Base-by-base conservation (phyloP, 2,797 vertebrate species). In the Sardinella longiceps region DNA sequence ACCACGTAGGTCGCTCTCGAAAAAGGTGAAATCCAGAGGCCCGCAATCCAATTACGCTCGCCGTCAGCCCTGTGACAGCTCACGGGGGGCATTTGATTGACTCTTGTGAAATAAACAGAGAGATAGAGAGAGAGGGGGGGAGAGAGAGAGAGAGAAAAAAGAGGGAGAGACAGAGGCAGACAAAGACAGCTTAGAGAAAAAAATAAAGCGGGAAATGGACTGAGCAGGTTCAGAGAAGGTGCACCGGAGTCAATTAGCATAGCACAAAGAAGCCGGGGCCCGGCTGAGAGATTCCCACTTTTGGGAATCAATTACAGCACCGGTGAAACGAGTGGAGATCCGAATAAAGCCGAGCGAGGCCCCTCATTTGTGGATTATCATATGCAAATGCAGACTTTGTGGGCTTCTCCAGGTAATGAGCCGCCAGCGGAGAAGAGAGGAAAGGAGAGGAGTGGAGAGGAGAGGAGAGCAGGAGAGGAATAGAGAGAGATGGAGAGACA, bases 261-360 rank as follows among this genome's bases (percentile, higher is more conserved):
- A n/a, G 45, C 33, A 81, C 11, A 20, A 5, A 51, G 82, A 60
- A 51, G 77, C 51, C 58, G 80, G 83, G 74, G 80, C 82, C 81
- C 83, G 48, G 66, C 80, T 48, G 23, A 87, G 80, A 88, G 85
- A 85, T 70, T 88, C 81, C 86, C 84, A 85, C 88, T 84, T 53
- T 83, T 89, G 88, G 87, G 88, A 89, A 88, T 87, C 85, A 77
- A 85, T 87, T 85, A 82, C 58, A 88, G 46, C 30, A 33, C 33
- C 81, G 43, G 82, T 77, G 82, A 91, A 88, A 70, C 45, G 86
- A 87, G 87, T 88, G 37, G 66, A 74, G 66, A 30, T 2, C 30
- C 30, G 66, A 74, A 37, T 37, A 37, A 74, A 37, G 66, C 66
- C 10, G 11, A 39, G 43, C 30, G 60, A 84, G 80, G 77, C 6